Evolutionary conservation across 2,888 invertebrate species (phyloP).

Genomic region (Pyrocoelia pectoralis): DNA sequence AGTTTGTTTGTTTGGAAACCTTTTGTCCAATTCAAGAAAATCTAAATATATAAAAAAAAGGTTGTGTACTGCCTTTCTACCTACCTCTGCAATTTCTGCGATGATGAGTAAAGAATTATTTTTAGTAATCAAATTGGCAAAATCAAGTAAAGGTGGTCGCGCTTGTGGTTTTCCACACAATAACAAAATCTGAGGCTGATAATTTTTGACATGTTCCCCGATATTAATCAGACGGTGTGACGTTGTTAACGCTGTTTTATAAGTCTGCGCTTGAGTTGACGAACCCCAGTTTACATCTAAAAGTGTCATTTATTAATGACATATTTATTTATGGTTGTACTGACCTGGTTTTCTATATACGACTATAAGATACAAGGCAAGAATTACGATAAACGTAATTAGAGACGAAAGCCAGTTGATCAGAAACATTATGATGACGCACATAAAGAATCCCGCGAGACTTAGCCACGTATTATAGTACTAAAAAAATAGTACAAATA

Average conservation of each 20-base stretch:
- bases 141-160: slow-evolving; percentile 89
- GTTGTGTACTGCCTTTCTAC: too few relatives aligned
- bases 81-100: slow-evolving; percentile 86
- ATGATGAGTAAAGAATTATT: slow-evolving; percentile 89
- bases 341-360: slow-evolving; percentile 91
- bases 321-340: slow-evolving; percentile 18
- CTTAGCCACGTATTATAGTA: slow-evolving; percentile 94
- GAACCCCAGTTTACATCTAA: slow-evolving; percentile 97
- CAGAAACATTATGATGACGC: slow-evolving; percentile 91
- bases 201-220: slow-evolving; percentile 97
- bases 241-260: slow-evolving; percentile 88
- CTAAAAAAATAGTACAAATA: slow-evolving; percentile 61
- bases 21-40: too few relatives aligned
- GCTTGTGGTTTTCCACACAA: slow-evolving; percentile 84
- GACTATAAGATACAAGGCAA: slow-evolving; percentile 90
- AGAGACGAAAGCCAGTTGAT: slow-evolving; percentile 93
- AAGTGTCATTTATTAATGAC: slow-evolving; percentile 12
- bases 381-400: slow-evolving; percentile 88
- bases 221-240: slow-evolving; percentile 83
- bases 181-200: slow-evolving; percentile 91
- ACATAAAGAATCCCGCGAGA: slow-evolving; percentile 81
- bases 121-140: slow-evolving; percentile 91
- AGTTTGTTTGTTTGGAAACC: too few relatives aligned
- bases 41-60: too few relatives aligned
- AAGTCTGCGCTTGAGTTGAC: slow-evolving; percentile 95